phyloP scores from a whole-genome alignment of 2,113 vertebrate genomes.

The Candoia aspera region DNA sequence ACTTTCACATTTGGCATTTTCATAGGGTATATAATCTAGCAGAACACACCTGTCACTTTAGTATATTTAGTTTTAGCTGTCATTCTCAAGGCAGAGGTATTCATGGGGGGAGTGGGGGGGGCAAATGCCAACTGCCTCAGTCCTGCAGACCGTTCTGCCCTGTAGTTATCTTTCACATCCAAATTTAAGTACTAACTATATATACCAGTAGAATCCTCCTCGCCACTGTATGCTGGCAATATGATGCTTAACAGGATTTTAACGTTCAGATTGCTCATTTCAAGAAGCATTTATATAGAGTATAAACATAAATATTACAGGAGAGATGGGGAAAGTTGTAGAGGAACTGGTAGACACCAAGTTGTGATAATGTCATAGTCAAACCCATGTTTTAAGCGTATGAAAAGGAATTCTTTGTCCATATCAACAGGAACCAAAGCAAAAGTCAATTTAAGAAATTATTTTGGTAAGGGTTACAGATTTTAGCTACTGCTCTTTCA shows the following conservation, averaged over 20 bases:
- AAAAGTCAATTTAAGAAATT: not conserved
- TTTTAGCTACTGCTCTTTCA: not conserved
- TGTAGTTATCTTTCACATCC: not conserved
- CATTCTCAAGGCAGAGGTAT: not conserved
- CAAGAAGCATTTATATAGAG: not conserved
- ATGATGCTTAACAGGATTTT: not conserved
- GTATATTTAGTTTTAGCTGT: not conserved
- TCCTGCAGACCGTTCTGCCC: not conserved
- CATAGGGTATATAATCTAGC: not conserved
- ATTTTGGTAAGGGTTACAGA: not conserved
- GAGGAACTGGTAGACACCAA: too few relatives aligned
- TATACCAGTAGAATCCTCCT: not conserved
- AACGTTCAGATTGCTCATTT: not conserved
- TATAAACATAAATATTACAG: not conserved
- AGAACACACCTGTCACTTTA: not conserved
- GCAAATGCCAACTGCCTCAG: not conserved
- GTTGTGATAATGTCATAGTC: not conserved
- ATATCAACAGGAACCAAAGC: not conserved
- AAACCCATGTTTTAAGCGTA: not conserved
- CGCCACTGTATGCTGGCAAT: not conserved
- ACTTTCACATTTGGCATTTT: not conserved
- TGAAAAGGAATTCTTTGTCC: not conserved
- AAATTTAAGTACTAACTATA: not conserved
- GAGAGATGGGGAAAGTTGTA: not conserved
- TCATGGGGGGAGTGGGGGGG: not conserved